Evolutionary conservation across 2,113 vertebrate species (phyloP).

Genomic region (Gobio gobio): DNA sequence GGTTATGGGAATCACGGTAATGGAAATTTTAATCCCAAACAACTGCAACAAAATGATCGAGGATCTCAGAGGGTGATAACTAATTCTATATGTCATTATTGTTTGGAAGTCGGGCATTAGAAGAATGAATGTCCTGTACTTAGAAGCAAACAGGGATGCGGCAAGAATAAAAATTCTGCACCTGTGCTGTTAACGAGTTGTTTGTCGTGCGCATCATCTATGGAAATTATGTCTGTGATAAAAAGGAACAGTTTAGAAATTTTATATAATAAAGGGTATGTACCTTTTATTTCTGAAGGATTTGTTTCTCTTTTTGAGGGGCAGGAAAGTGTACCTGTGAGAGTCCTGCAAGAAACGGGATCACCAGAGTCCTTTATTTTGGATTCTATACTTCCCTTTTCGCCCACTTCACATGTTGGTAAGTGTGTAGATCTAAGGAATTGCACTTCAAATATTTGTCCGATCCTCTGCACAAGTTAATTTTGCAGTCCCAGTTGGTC

Average conservation of each 20-base stretch:
- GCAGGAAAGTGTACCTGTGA: background rate
- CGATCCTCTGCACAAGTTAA: background rate
- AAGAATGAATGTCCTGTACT: background rate
- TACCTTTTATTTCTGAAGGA: background rate
- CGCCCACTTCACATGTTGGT: background rate
- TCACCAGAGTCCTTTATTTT: no score
- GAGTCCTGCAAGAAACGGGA: background rate
- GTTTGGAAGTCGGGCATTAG: background rate
- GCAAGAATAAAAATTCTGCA: background rate
- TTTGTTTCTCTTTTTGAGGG: background rate
- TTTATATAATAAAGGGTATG: background rate
- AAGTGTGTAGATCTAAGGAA: background rate
- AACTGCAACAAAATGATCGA: background rate
- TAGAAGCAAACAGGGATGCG: background rate
- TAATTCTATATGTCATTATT: background rate
- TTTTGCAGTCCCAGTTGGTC: background rate
- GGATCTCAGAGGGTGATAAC: background rate
- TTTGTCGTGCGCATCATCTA: no score
- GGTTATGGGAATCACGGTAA: background rate
- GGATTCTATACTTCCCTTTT: background rate
- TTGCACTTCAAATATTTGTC: background rate
- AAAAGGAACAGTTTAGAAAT: background rate
- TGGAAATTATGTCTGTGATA: background rate
- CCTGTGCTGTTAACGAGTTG: background rate
- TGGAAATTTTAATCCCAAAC: background rate